A percentile compares a stretch with the other conserved stretches of the same genome.
Conservation (phyloP, 1,140 invertebrate species). For the Uloborus diversus region DNA sequence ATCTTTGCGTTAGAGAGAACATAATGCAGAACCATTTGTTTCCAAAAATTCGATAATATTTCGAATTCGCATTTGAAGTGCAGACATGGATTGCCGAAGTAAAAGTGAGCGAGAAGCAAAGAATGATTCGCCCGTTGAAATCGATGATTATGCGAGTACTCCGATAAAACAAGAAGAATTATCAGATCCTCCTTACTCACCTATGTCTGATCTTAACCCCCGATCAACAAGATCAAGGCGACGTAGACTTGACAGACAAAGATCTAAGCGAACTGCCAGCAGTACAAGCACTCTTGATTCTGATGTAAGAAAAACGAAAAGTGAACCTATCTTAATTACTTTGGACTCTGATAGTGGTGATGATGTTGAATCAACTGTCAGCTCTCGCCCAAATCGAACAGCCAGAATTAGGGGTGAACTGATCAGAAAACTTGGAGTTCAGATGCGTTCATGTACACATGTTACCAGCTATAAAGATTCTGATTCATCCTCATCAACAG, state of each 20-base stretch:
- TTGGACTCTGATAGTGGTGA: constrained; percentile 46
- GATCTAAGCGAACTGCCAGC: not conserved
- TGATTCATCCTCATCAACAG: constrained; percentile 12
- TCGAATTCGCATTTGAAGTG: too few species aligned
- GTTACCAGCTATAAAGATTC: not conserved
- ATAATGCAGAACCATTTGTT: too few species aligned
- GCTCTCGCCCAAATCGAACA: constrained; percentile 3
- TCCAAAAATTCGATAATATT: too few species aligned
- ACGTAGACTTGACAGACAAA: not conserved
- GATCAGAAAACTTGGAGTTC: constrained; percentile 1
- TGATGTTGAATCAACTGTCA: not conserved
- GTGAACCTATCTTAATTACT: constrained; percentile 42
- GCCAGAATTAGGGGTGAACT: constrained; percentile 30
- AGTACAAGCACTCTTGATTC: constrained; percentile 23
- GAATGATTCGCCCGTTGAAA: too few species aligned
- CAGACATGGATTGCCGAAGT: too few species aligned
- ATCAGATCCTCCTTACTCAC: constrained; percentile 30
- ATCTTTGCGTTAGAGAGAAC: too few species aligned
- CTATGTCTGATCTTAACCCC: constrained; percentile 38
- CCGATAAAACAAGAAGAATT: not conserved
- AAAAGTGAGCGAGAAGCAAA: too few species aligned
- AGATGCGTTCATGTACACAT: not conserved
- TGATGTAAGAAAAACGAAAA: constrained; percentile 28
- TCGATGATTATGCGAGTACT: too few species aligned
- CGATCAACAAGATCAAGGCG: constrained; percentile 6